A percentile compares a stretch with the other conserved stretches of the same genome.
Conservation (phyloP, 2,888 invertebrate species). For the Epinotia demarniana region DNA sequence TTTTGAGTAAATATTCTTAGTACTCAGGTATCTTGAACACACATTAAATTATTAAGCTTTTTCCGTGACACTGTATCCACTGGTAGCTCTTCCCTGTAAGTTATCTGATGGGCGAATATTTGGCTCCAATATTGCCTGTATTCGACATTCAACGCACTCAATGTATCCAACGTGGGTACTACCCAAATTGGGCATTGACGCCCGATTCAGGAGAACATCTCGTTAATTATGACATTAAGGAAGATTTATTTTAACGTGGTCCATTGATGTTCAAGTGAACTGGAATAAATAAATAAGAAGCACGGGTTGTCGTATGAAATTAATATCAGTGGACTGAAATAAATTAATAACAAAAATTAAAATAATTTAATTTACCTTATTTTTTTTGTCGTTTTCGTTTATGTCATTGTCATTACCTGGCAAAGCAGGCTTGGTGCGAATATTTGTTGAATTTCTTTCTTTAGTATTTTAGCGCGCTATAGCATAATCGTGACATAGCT, state of each 20-base stretch:
- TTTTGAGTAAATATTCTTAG: not conserved
- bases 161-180: conserved; percentile 20
- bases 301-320: not conserved
- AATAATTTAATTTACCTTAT: too few relatives aligned
- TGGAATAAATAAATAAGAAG: not conserved
- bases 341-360: not conserved
- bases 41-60: conserved; percentile 36
- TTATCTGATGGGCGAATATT: conserved; percentile 67
- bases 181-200: conserved; percentile 40
- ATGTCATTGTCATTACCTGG: too few relatives aligned
- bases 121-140: conserved; percentile 62
- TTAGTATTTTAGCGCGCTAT: too few relatives aligned
- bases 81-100: conserved; percentile 54
- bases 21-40: not conserved
- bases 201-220: conserved; percentile 15
- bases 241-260: conserved; percentile 7
- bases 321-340: not conserved
- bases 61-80: conserved; percentile 47
- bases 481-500: too few relatives aligned
- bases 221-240: conserved; percentile 39
- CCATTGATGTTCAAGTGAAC: not conserved
- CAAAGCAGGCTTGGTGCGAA: too few relatives aligned
- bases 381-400: too few relatives aligned
- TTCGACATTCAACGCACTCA: conserved; percentile 52
- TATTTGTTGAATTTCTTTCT: too few relatives aligned